Evolutionary conservation across 2,113 vertebrate genomes (phyloP).

Genomic region (Ciconia boyciana): DNA sequence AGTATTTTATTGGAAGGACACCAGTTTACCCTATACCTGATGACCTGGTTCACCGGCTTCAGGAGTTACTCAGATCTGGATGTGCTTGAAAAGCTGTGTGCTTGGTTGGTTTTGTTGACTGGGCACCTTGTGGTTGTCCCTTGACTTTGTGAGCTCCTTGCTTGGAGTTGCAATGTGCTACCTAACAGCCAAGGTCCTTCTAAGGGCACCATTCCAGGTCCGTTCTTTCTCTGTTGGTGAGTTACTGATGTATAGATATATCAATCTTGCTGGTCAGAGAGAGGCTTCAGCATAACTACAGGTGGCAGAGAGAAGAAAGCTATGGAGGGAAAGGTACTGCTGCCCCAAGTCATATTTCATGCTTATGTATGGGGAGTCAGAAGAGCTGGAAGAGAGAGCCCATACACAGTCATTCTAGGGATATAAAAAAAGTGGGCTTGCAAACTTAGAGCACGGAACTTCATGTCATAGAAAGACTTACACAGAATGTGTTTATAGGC

Average conservation of each 20-base stretch:
- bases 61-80: background rate
- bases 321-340: background rate
- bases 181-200: background rate
- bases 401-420: slow-evolving; percentile 20
- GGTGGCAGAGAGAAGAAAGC: background rate
- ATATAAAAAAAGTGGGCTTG: background rate
- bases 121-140: background rate
- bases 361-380: background rate
- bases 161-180: background rate
- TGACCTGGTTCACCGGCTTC: background rate
- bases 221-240: background rate
- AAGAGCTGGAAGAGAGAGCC: background rate
- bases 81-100: background rate
- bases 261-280: background rate
- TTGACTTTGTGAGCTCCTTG: background rate
- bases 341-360: background rate
- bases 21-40: background rate
- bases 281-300: background rate
- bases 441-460: slow-evolving; percentile 18
- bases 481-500: slow-evolving; percentile 57
- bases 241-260: background rate
- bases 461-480: slow-evolving; percentile 21
- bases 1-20: background rate
- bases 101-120: background rate
- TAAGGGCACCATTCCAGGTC: background rate